Base-by-base conservation (phyloP, 1,140 invertebrate genomes). In the Drosophila tristis region DNA sequence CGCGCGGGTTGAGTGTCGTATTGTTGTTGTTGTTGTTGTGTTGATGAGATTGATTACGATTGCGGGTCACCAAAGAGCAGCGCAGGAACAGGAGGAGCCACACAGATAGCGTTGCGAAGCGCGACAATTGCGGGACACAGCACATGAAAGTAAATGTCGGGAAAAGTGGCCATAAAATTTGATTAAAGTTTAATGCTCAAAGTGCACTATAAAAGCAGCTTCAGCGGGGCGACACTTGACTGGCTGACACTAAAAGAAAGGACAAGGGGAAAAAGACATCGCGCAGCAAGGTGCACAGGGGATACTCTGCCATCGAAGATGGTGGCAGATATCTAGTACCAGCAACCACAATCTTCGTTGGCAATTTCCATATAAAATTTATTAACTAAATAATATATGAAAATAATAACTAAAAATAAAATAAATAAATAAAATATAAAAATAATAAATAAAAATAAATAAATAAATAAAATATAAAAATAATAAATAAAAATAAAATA, bases 11-110 rank as follows among this genome's bases (percentile, higher is more conserved):
- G 50, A 29, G 53, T 54, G 50, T 67, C 20, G 43, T 39, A 77
- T 59, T 42, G 54, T 63, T 63, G 23, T 61, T 35, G 54, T 68
- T 78, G 78, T 89, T 89, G 74, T 77, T 70, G 73, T 71, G 64
- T 90, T 89, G 84, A 90, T 90, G 73, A 80, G 80, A 89, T 89
- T 90, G 84, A 89, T 90, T 90, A 74, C 85, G 78, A 85, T 87
- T 87, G 60, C 74, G 68, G 65, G 45, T 80, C 53, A 54, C 44
- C 47, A 39, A 45, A 70, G 48, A 63, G 65, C 25, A 82, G 50
- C 13, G 58, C 31, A 64, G 4, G 4, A 43, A 20, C 20, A 64
- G 62, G 20, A 13, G 11, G 1, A 23, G 26, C 26, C 58, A 29
- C 15, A 29, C 50, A 67, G 65, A 71, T 53, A 50, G 55, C 57